phyloP scores from a whole-genome alignment of 2,113 vertebrate species.

The Ailuropoda melanoleuca region DNA sequence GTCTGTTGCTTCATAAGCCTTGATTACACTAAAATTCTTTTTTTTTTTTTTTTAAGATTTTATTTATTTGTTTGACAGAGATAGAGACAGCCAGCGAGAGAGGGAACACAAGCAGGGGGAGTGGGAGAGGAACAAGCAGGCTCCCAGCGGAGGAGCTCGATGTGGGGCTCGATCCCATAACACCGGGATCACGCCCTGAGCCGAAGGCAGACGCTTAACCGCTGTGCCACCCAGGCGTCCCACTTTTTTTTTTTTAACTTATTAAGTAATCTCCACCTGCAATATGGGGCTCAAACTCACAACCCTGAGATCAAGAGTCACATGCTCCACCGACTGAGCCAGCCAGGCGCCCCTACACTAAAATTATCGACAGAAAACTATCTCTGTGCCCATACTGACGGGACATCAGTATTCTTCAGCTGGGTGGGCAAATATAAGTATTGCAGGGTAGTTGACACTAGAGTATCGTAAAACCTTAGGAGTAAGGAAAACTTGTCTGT shows the following conservation, averaged over 20 bases:
- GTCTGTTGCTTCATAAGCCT: background rate
- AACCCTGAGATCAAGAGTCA: background rate
- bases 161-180: too few relatives aligned
- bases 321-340: background rate
- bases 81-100: too few relatives aligned
- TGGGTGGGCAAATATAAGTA: background rate
- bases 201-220: too few relatives aligned
- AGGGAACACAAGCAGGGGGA: too few relatives aligned
- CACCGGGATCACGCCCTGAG: too few relatives aligned
- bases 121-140: too few relatives aligned
- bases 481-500: background rate
- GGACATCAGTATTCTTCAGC: background rate
- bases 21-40: background rate
- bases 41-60: background rate
- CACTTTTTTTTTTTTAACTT: background rate
- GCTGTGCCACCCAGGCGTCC: too few relatives aligned
- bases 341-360: background rate
- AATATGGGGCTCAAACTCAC: background rate
- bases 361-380: conserved; percentile 17
- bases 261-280: background rate
- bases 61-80: too few relatives aligned
- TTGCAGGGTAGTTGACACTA: background rate
- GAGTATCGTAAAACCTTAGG: background rate
- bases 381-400: background rate
- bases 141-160: too few relatives aligned